Evolutionary conservation across 2,113 vertebrate species (phyloP).

Genomic region (Irena cyanogastra): DNA sequence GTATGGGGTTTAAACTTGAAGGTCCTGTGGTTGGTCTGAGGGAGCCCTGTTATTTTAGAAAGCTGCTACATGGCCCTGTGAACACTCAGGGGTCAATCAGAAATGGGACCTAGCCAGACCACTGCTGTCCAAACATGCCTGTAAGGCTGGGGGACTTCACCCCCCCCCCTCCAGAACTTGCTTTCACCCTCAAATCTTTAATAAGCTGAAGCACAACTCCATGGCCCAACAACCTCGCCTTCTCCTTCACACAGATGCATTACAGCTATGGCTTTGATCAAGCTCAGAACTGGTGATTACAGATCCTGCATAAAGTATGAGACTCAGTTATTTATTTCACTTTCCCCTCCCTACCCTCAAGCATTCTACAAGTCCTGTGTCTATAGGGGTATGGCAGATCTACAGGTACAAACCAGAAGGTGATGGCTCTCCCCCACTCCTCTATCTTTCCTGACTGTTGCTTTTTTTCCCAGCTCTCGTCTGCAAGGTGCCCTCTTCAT

Average conservation of each 20-base stretch:
- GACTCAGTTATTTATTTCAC: not conserved
- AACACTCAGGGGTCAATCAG: not conserved
- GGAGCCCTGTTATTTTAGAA: not conserved
- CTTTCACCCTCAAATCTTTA: not conserved
- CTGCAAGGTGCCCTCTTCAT: constrained; percentile 31
- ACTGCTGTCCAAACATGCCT: not conserved
- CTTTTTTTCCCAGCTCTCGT: not conserved
- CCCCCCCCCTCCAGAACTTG: not conserved
- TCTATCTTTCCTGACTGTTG: not conserved
- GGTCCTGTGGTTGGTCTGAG: not conserved
- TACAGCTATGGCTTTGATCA: not conserved
- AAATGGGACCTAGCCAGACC: not conserved
- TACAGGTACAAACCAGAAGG: not conserved
- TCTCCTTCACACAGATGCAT: not conserved
- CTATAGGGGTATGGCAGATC: not conserved
- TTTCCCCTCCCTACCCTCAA: not conserved
- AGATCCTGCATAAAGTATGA: not conserved
- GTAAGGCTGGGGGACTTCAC: not conserved
- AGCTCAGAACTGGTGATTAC: not conserved
- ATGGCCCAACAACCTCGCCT: not conserved
- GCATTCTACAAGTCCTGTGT: not conserved
- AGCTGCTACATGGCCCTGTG: not conserved
- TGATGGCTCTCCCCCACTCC: not conserved
- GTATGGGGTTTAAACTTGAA: not conserved
- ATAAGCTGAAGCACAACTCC: not conserved